phyloP scores from a whole-genome alignment of 2,888 invertebrate genomes.

The Protophormia terraenovae region DNA sequence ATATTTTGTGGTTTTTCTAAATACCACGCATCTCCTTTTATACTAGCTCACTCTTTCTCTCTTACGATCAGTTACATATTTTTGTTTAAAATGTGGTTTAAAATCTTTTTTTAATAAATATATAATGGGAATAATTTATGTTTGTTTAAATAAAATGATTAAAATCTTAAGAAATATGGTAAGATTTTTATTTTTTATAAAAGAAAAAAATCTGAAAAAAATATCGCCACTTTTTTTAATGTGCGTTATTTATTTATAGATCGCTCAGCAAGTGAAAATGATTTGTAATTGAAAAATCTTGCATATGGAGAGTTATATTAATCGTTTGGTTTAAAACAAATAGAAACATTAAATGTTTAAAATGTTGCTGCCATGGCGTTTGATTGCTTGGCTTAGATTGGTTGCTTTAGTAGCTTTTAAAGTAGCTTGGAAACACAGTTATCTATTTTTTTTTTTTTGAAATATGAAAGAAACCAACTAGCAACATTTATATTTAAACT shows the following conservation, averaged over 20 bases:
- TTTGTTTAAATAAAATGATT: conserved; percentile 26
- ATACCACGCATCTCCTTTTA: conserved; percentile 57
- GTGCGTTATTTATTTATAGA: conserved; percentile 50
- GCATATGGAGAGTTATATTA: conserved; percentile 1
- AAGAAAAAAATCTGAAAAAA: neutral
- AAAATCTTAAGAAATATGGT: conserved; percentile 33
- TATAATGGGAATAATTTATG: conserved; percentile 53
- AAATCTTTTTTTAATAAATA: conserved; percentile 34
- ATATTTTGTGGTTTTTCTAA: conserved; percentile 53
- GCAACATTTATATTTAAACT: neutral
- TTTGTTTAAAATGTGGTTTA: conserved; percentile 50
- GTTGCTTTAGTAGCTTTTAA: conserved; percentile 46
- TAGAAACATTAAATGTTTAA: conserved; percentile 45
- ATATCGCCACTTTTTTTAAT: neutral
- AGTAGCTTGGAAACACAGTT: conserved; percentile 42
- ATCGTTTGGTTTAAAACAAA: conserved; percentile 39
- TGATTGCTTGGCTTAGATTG: neutral
- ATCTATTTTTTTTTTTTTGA: too few relatives aligned
- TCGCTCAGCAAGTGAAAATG: conserved; percentile 31
- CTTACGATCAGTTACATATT: neutral
- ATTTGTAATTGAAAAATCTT: neutral
- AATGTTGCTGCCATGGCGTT: neutral
- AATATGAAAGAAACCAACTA: conserved; percentile 3
- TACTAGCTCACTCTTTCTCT: neutral
- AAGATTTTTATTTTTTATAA: conserved; percentile 44